Evolutionary conservation across 2,888 invertebrate species (phyloP), one percentile per base, ranked within the genome.

Genomic region (Dermolepida albohirtum): DNA sequence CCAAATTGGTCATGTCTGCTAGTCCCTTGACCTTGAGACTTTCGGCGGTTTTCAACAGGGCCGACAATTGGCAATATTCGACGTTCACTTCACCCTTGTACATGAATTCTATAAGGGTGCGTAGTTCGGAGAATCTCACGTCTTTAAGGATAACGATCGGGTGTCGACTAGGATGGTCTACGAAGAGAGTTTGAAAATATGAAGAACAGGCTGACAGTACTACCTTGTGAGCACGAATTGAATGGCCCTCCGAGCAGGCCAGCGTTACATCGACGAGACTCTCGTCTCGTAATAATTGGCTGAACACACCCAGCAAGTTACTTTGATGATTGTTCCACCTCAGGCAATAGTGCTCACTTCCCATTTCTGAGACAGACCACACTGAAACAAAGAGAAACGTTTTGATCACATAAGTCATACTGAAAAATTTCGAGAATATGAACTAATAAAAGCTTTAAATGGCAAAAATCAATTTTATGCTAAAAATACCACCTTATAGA

Each of bases 321-420:
- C 93, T 94, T 91, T 95, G 95, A 94, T 96, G 95, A 94, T 96
- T 95, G 91, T 95, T 96, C 95, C 95, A 96, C 93, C 95, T 94
- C 90, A 96, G 92, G 90, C 95, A 95, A 91, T 95, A 96, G 89
- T 95, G 95, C 93, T 96, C 95, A 94, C 95, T 95, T 92, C 94
- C 94, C 94, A 94, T 94, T 92, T 93, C 94, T 93, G 90, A 91
- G 92, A 91, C 90, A 92, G 91, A 90, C 90, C 90, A 89, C 92
- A 90, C 92, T 92, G 88, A 85, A 79, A 81, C 69, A 76, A 76
- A 16, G n/a, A 49, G 22, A 49, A 17, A 49, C 4, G 22, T 22
- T 22, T 22, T 22, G 22, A 22, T 22, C 4, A 22, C 2, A 22
- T 22, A 22, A 22, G 22, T 4, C 2, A 4, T 22, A 4, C 22